Evolutionary conservation across 1,140 invertebrate species (phyloP).

Genomic region (Aphelenchoides besseyi): DNA sequence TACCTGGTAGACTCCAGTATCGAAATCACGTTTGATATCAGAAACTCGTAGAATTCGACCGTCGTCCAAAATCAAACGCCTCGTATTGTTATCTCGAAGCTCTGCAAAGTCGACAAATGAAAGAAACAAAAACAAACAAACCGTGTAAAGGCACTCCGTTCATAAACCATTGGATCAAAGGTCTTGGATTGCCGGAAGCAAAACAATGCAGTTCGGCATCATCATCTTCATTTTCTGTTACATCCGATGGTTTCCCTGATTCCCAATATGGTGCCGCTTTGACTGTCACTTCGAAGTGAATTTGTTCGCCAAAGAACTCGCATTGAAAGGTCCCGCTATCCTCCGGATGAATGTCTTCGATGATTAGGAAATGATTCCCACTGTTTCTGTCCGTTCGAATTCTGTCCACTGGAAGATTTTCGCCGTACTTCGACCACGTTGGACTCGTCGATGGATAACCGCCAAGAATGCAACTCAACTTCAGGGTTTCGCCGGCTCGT

Average conservation of each 20-base stretch:
- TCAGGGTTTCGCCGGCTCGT: constrained; percentile 42
- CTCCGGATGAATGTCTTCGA: constrained; percentile 49
- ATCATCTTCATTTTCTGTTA: constrained; percentile 85
- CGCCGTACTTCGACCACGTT: constrained; percentile 46
- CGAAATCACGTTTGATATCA: constrained; percentile 75
- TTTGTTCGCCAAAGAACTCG: constrained; percentile 25
- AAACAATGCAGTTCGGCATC: constrained; percentile 79
- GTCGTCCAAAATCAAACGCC: constrained; percentile 62
- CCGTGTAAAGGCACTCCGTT: constrained; percentile 72
- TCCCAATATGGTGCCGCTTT: constrained; percentile 81
- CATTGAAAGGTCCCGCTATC: constrained; percentile 50
- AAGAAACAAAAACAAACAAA: constrained; percentile 14
- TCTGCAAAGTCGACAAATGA: constrained; percentile 63
- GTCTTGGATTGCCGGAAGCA: constrained; percentile 80
- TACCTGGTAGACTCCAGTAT: constrained; percentile 83
- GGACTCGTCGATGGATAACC: constrained; percentile 41
- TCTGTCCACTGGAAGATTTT: constrained; percentile 39
- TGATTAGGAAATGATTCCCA: constrained; percentile 43
- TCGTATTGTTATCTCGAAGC: constrained; percentile 73
- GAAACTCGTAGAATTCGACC: constrained; percentile 68
- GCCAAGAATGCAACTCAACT: constrained; percentile 55
- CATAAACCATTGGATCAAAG: constrained; percentile 90
- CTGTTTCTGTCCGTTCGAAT: constrained; percentile 34
- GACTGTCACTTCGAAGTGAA: constrained; percentile 43
- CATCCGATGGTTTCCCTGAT: constrained; percentile 77